Conservation (phyloP, 2,888 invertebrate genomes). For the Drosophila histrio region DNA sequence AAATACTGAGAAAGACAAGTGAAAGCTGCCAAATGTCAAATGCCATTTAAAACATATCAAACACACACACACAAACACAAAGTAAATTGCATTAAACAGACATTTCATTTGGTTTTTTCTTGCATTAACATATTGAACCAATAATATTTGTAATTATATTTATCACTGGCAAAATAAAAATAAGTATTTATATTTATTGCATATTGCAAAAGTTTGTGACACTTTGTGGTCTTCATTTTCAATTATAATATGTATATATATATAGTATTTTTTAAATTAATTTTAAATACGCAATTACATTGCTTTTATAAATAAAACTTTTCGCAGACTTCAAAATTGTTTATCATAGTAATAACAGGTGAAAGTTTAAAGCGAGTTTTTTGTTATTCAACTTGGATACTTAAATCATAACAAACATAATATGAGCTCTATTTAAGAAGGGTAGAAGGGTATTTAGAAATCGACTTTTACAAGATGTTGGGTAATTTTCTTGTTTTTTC, state of each 20-base stretch:
- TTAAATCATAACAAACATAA: too few relatives aligned
- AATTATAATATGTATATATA: not conserved
- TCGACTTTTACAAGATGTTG: not conserved
- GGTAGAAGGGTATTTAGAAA: not conserved
- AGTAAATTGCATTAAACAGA: constrained; percentile 5
- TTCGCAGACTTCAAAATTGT: not conserved
- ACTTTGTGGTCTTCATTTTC: constrained; percentile 10
- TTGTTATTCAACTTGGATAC: too few relatives aligned
- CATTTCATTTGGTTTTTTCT: constrained; percentile 1
- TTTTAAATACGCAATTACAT: constrained; percentile 9
- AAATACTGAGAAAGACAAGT: not conserved
- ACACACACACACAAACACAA: not conserved
- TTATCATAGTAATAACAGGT: not conserved
- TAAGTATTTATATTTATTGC: not conserved
- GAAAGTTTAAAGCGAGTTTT: not conserved
- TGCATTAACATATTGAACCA: constrained; percentile 5
- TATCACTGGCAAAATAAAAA: not conserved
- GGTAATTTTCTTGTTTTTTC: not conserved
- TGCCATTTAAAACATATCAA: not conserved
- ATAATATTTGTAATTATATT: constrained; percentile 1
- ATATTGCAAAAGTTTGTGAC: constrained; percentile 1
- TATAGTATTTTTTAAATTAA: not conserved
- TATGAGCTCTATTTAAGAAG: too few relatives aligned
- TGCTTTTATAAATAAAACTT: not conserved
- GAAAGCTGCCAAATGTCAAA: constrained; percentile 9